phyloP scores from a whole-genome alignment of 2,113 vertebrate genomes.

The Entomyzon cyanotis region DNA sequence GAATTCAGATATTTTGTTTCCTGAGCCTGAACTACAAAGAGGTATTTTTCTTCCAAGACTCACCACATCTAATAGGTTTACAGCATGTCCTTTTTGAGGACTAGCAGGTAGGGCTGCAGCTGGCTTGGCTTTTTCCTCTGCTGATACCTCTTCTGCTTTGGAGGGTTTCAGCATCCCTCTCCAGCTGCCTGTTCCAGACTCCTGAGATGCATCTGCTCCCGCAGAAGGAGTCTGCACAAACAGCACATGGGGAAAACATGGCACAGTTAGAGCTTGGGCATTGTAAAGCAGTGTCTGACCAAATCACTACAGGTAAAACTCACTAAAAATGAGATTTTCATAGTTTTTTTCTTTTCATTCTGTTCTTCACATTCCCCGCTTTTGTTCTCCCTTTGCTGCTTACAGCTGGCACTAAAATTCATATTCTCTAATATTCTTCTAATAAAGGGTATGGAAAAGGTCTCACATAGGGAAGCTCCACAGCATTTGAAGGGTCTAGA shows the following conservation, averaged over 20 bases:
- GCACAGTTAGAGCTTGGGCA: background rate
- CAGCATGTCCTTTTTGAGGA: slow-evolving; percentile 89
- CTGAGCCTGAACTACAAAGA: background rate
- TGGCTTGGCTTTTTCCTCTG: slow-evolving; percentile 77
- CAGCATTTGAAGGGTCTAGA: background rate
- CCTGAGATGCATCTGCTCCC: slow-evolving; percentile 77
- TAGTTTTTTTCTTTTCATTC: background rate
- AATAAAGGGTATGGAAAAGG: background rate
- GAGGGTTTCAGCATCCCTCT: slow-evolving; percentile 92
- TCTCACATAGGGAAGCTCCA: background rate
- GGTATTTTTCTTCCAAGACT: background rate
- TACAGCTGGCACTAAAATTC: background rate
- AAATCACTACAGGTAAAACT: background rate
- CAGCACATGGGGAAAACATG: background rate
- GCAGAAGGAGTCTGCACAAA: slow-evolving; percentile 65
- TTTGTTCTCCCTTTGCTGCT: background rate
- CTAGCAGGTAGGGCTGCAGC: slow-evolving; percentile 73
- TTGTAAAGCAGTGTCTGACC: background rate
- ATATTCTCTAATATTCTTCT: background rate
- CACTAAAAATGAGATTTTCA: background rate
- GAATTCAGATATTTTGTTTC: background rate
- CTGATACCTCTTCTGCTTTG: slow-evolving; percentile 76
- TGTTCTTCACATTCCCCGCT: background rate
- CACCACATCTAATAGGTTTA: slow-evolving; percentile 97
- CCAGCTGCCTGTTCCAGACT: slow-evolving; percentile 88